phyloP scores from a whole-genome alignment of 2,888 invertebrate genomes.

The Drosophila monieri region DNA sequence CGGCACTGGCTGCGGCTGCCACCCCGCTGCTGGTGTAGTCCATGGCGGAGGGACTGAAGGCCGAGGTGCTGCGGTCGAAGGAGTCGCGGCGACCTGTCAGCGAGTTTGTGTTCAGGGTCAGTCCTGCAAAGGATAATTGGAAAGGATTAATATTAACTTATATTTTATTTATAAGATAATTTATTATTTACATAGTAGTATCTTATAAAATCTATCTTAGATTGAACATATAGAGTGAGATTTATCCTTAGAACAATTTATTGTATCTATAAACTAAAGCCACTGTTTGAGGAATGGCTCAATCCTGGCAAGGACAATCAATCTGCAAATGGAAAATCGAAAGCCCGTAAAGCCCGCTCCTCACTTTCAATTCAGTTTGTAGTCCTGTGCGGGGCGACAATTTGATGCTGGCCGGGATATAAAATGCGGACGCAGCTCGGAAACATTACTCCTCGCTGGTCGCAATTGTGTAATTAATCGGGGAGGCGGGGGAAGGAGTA shows the following conservation, averaged over 20 bases:
- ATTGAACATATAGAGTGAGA: too few species aligned
- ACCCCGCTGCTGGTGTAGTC: conserved; percentile 85
- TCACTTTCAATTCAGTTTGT: conserved; percentile 26
- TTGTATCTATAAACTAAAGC: neutral
- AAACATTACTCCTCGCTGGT: conserved; percentile 6
- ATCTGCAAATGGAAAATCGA: conserved; percentile 31
- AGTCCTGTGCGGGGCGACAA: conserved; percentile 9
- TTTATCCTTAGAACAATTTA: too few species aligned
- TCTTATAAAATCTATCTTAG: too few species aligned
- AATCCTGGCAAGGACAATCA: conserved; percentile 8
- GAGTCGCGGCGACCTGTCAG: conserved; percentile 90
- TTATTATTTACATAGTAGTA: too few species aligned
- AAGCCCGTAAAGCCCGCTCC: conserved; percentile 10
- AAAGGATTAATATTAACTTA: neutral
- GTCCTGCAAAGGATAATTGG: conserved; percentile 82
- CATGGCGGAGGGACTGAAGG: conserved; percentile 90
- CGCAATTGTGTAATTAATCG: conserved; percentile 63
- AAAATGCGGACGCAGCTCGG: conserved; percentile 20
- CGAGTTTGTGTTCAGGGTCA: conserved; percentile 87
- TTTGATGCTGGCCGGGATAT: conserved; percentile 15
- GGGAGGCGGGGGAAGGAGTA: conserved; percentile 20
- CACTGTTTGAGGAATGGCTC: neutral
- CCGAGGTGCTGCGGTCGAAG: conserved; percentile 90
- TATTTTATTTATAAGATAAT: neutral
- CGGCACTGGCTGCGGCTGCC: conserved; percentile 83